Base-by-base conservation (phyloP, 2,113 vertebrate species). In the Cromileptes altivelis region DNA sequence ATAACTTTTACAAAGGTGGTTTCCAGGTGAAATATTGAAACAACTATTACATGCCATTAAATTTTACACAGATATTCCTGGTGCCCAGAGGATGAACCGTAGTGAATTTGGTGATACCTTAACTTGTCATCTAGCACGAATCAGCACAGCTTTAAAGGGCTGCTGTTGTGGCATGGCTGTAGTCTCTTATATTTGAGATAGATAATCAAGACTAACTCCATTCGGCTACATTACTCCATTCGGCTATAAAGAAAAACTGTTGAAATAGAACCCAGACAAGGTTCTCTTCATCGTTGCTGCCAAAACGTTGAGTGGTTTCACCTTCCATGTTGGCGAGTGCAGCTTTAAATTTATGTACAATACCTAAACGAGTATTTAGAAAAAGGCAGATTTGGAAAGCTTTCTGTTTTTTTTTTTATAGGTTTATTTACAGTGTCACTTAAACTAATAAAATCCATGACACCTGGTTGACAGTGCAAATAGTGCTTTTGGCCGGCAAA, bases 381-480 rank as follows among this genome's bases (percentile, higher is more conserved):
- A 40, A 47, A 61, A 21, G 40, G 56, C 13, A 11, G n/a, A 69
- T 17, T n/a, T 68, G 55, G 71, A 69, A 0, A 33, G 23, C 47
- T 70, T 5, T 57, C 57, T 37, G n/a, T 17, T 60, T 58, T 79
- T 17, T 60, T 58, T 79, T 76, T 64, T 52, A 73, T 49, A 42
- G 61, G 58, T 70, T 82, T 62, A 67, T 56, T 50, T 75, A 60
- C 62, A 11, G 74, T 50, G 77, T 82, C 69, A 70, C 65, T 85
- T 75, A 17, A 64, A 71, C 61, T 85, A 73, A 84, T 85, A 69
- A 79, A 89, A 82, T 49, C 21, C 23, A 40, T 61, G 62, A 65
- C 80, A 87, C 78, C 82, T 80, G 80, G 30, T 74, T 58, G 75
- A 83, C 78, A 81, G 68, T 71, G 37, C 74, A 81, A 87, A 87